Percentiles rank a stretch among this genome's conserved stretches.
These are phyloP conservation scores for Gorsachius goisagi DNA, from an alignment of 2,113 vertebrate species.

Conservation along the genomic window DNA sequence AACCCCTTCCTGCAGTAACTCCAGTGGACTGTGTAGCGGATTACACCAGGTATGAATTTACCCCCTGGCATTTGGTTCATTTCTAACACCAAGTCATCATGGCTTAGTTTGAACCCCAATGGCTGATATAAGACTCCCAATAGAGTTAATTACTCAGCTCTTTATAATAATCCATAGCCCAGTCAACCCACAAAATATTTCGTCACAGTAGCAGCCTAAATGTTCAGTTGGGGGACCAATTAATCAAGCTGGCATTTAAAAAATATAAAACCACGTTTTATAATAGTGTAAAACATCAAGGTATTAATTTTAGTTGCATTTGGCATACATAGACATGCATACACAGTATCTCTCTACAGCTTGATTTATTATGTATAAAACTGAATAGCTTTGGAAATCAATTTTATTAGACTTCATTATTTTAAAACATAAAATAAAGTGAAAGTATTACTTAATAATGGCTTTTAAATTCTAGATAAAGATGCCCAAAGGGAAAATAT, in stretches of 20 bases:
- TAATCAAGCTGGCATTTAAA: conserved; percentile 55
- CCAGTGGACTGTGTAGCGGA: not conserved
- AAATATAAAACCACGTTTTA: conserved; percentile 33
- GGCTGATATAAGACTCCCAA: conserved; percentile 44
- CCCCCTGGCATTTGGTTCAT: conserved; percentile 20
- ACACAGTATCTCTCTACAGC: not conserved
- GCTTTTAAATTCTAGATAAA: conserved; percentile 38
- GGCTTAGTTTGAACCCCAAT: conserved; percentile 13
- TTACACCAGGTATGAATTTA: conserved; percentile 31
- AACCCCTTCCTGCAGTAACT: not conserved
- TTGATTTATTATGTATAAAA: conserved; percentile 57
- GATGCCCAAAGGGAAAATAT: conserved; percentile 21
- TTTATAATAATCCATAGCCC: conserved; percentile 14
- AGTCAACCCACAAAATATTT: conserved; percentile 58
- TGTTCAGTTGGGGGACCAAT: conserved; percentile 47
- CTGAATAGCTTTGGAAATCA: conserved; percentile 41
- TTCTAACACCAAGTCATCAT: conserved; percentile 36
- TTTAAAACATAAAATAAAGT: conserved; percentile 52
- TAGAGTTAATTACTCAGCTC: conserved; percentile 52
- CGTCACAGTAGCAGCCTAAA: conserved; percentile 44
- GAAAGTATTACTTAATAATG: conserved; percentile 24
- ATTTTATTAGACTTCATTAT: conserved; percentile 42
- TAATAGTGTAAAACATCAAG: conserved; percentile 46
- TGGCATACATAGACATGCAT: not conserved
- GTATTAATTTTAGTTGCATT: conserved; percentile 35